These are phyloP conservation scores for Heterodera carotae DNA, from an alignment of 1,140 invertebrate genomes.

Conservation along the genomic window DNA sequence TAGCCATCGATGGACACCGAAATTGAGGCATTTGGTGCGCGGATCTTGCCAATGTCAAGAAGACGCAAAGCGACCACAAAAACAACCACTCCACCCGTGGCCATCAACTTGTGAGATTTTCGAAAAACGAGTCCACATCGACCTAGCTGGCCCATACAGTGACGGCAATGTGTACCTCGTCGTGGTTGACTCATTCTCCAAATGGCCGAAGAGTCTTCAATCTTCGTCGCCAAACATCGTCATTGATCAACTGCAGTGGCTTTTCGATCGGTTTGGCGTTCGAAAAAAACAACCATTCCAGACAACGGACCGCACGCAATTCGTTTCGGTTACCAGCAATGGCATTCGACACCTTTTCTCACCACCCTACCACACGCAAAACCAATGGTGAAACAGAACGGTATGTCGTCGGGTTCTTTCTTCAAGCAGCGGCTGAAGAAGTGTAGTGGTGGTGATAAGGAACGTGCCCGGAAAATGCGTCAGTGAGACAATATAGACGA, in stretches of 20 bases:
- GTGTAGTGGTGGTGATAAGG: neutral
- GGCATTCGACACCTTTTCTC: slow-evolving; percentile 50
- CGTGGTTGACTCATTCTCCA: slow-evolving; percentile 3
- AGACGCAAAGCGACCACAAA: slow-evolving; percentile 10
- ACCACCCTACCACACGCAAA: slow-evolving; percentile 58
- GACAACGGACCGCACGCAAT: slow-evolving; percentile 66
- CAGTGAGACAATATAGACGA: too few relatives aligned
- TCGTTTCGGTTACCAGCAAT: slow-evolving; percentile 43
- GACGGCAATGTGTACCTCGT: neutral
- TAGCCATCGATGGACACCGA: slow-evolving; percentile 13
- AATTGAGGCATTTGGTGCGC: slow-evolving; percentile 20
- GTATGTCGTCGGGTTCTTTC: slow-evolving; percentile 60
- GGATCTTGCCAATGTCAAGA: slow-evolving; percentile 10
- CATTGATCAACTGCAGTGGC: neutral
- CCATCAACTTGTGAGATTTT: slow-evolving; percentile 1
- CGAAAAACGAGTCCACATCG: slow-evolving; percentile 26
- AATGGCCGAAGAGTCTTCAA: neutral
- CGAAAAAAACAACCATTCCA: slow-evolving; percentile 45
- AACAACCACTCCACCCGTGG: slow-evolving; percentile 14
- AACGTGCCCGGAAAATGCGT: too few relatives aligned
- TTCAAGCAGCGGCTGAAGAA: slow-evolving; percentile 43
- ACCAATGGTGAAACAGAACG: slow-evolving; percentile 62
- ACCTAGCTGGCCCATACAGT: slow-evolving; percentile 14
- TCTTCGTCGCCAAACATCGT: neutral
- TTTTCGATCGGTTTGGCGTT: slow-evolving; percentile 17